A percentile compares a stretch with the other conserved stretches of the same genome.
Evolutionary conservation across 1,140 invertebrate species (phyloP).

Genomic region (Zaprionus vittiger): DNA sequence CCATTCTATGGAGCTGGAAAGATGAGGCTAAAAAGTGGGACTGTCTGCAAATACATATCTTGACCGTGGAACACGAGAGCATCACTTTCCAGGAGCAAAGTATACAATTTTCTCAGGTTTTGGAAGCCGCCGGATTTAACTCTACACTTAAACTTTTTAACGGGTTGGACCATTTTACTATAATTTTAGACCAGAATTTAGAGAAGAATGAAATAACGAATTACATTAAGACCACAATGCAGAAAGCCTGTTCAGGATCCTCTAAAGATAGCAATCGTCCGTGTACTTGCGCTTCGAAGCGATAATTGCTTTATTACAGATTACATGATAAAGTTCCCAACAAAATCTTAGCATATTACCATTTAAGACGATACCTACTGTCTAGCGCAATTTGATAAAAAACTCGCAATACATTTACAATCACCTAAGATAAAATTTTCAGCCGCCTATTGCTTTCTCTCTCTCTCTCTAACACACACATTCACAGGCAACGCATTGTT

Average conservation of each 20-base stretch:
- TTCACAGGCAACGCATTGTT: too few relatives aligned
- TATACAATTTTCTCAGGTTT: background rate
- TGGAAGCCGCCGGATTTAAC: background rate
- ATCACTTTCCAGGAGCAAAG: background rate
- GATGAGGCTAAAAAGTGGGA: background rate
- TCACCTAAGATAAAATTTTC: too few relatives aligned
- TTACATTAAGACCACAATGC: background rate
- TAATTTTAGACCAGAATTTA: background rate
- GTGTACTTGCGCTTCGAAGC: background rate
- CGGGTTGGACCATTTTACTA: background rate
- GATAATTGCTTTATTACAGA: too few relatives aligned
- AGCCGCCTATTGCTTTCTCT: too few relatives aligned
- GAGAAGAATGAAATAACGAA: background rate
- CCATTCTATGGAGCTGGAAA: background rate
- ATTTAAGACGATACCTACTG: too few relatives aligned
- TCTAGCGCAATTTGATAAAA: too few relatives aligned
- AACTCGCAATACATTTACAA: too few relatives aligned
- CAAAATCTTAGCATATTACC: too few relatives aligned
- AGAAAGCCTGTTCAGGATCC: background rate
- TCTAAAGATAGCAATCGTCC: background rate
- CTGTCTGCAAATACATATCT: background rate
- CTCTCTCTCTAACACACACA: too few relatives aligned
- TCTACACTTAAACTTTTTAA: background rate
- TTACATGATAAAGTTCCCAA: too few relatives aligned
- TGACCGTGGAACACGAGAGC: background rate